Evolutionary conservation across 2,113 vertebrate species (phyloP), one percentile per base, ranked within the genome.

Genomic region (Corythoichthys haematopterus): DNA sequence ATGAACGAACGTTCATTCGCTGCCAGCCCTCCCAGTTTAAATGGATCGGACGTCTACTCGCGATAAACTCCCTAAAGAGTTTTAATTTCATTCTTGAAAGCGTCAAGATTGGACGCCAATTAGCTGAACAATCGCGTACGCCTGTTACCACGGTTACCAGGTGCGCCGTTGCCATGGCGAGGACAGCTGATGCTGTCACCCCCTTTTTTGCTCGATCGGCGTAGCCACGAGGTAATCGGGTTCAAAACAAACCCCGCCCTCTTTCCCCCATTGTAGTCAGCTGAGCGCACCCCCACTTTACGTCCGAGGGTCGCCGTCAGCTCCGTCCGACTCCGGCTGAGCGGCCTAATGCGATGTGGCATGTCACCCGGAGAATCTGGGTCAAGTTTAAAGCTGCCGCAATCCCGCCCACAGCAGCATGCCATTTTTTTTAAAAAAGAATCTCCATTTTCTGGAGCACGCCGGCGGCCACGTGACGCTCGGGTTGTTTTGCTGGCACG

Each of bases 321-420:
- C 64, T 64, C 74, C 91, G 90, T 90, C 88, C 84, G 66, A 75
- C 82, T 85, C 81, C 81, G 90, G 80, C 84, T 78, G 53, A 74
- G 75, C 91, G 88, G 88, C 76, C 87, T 94, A 94, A 95, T 94
- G 75, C 83, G 78, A 88, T 89, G 91, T 94, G 94, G 89, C 93
- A 66, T 91, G 90, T 91, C 93, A 87, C 83, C 84, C 83, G 75
- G 63, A 64, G 82, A 92, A 95, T 94, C 86, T 95, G 93, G 94
- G 94, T 95, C 94, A 95, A 89, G 91, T 94, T 94, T 88, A 91
- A 87, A 91, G 87, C 87, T 73, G 66, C 65, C 85, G 15, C 66
- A 55, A 71, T 57, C 73, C 78, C 68, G 58, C 74, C 76, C 69
- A 73, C 53, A 85, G 83, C 57, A 65, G 6, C 75, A 76, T 36